Base-by-base conservation (phyloP, 2,113 vertebrate genomes). In the Cygnus atratus region DNA sequence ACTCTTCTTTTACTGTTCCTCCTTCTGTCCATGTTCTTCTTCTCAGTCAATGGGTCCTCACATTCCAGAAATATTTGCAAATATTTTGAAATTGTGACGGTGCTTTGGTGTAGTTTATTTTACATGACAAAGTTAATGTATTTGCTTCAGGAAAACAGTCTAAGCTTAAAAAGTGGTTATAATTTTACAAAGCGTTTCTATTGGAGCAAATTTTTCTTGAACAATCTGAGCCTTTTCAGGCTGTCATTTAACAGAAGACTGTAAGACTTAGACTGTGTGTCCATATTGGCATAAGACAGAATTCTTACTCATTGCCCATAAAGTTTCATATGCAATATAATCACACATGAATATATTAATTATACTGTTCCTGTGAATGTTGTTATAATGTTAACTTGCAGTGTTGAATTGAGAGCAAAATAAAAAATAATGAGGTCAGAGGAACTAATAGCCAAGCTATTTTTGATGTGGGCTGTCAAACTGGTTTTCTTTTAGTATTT, bases 401-500 rank as follows among this genome's bases (percentile, higher is more conserved):
- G 24, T 41, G 19, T 10, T 73, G 58, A 76, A 62, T 90, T 85
- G 37, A 80, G 39, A 90, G 37, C 67, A 94, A 82, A 92, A 92
- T 96, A 85, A 71, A 97, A 94, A 58, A 5, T 20, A 71, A 68
- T 44, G 1, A 43, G 59, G 58, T 71, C 77, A 76, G 54, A 94
- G 29, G 57, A 88, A 78, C 44, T 14, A 95, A 86, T 59, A 90
- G 48, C 19, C n/a, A 86, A 94, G 55, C 31, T 94, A 41, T 73
- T 92, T 95, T 92, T 94, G 46, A 76, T 66, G 35, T 84, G 54
- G 63, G 57, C 57, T 31, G 6, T 87, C 70, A 78, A 50, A 71
- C 33, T 80, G 13, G 3, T 54, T 89, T 63, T 92, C 25, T 79
- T 92, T 77, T 77, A 92, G 37, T 77, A 58, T 84, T 96, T 94